These are phyloP conservation scores for Spinibarbus caldwelli DNA, from an alignment of 2,797 vertebrate genomes.

Conservation along the genomic window DNA sequence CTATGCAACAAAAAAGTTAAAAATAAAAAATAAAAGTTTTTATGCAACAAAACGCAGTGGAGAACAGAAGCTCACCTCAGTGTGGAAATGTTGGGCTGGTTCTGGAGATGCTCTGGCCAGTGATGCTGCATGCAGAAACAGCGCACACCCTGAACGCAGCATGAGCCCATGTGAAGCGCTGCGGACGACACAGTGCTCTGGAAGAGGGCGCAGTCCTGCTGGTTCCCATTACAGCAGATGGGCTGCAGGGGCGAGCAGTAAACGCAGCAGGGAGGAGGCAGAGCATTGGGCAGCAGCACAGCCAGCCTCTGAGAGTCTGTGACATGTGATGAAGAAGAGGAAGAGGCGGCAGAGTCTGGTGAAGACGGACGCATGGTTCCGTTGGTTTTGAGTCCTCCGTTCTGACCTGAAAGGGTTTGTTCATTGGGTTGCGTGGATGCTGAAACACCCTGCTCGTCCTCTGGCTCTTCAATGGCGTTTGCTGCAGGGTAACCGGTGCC, in stretches of 20 bases:
- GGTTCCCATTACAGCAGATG: slow-evolving; percentile 78
- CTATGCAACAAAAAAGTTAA: too few relatives aligned
- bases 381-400: slow-evolving; percentile 82
- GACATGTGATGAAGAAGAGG: slow-evolving; percentile 68
- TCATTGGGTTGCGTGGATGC: neutral
- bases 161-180: slow-evolving; percentile 71
- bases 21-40: too few relatives aligned
- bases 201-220: slow-evolving; percentile 83
- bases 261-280: slow-evolving; percentile 79
- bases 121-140: slow-evolving; percentile 83
- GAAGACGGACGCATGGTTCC: slow-evolving; percentile 77
- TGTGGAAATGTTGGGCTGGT: slow-evolving; percentile 79
- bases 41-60: neutral
- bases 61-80: slow-evolving; percentile 73
- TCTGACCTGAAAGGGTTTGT: slow-evolving; percentile 68
- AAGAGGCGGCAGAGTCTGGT: slow-evolving; percentile 53
- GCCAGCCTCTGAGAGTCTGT: slow-evolving; percentile 80
- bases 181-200: slow-evolving; percentile 65
- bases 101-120: slow-evolving; percentile 92
- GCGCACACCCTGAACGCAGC: slow-evolving; percentile 83
- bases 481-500: too few relatives aligned
- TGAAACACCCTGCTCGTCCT: slow-evolving; percentile 16
- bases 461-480: slow-evolving; percentile 57
- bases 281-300: slow-evolving; percentile 61
- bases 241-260: slow-evolving; percentile 85